A percentile compares a stretch with the other conserved stretches of the same genome.
Conservation (phyloP, 35 echinoderm and acorn worm genomes). For the Apostichopus parvimensis region DNA sequence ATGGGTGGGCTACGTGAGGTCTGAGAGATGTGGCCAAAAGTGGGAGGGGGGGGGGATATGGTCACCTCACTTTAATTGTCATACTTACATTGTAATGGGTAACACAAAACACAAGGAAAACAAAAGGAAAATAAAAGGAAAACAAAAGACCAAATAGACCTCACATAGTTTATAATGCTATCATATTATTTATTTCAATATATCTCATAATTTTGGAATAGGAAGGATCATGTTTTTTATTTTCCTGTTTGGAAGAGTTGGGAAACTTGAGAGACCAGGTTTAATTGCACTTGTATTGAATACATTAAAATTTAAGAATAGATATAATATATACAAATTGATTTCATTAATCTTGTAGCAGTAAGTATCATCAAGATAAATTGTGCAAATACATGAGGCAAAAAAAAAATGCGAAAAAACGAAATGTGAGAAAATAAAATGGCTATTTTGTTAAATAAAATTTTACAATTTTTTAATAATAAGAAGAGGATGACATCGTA, state of each 20-base stretch:
- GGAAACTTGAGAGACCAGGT: not conserved
- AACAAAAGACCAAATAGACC: too few species aligned
- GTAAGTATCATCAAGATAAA: not conserved
- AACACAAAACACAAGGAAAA: too few species aligned
- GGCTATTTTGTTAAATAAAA: not conserved
- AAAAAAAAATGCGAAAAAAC: not conserved
- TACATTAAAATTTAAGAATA: not conserved
- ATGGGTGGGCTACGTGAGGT: too few species aligned
- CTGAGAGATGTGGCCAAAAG: too few species aligned
- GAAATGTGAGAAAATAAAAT: not conserved
- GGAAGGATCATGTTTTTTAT: not conserved
- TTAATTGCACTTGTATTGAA: conserved; percentile 1
- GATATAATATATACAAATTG: not conserved
- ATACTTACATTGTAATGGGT: too few species aligned
- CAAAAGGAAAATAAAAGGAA: too few species aligned
- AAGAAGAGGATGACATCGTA: too few species aligned
- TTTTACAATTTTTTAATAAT: too few species aligned
- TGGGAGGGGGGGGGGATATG: too few species aligned
- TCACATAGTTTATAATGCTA: not conserved
- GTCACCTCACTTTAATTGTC: too few species aligned
- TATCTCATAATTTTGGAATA: not conserved
- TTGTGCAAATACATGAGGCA: not conserved
- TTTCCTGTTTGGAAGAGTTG: not conserved
- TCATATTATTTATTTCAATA: not conserved
- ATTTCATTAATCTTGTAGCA: not conserved